Percentiles rank a stretch among this genome's conserved stretches.
Evolutionary conservation across 2,888 invertebrate genomes (phyloP).

Genomic region (Pristionchus mayeri): DNA sequence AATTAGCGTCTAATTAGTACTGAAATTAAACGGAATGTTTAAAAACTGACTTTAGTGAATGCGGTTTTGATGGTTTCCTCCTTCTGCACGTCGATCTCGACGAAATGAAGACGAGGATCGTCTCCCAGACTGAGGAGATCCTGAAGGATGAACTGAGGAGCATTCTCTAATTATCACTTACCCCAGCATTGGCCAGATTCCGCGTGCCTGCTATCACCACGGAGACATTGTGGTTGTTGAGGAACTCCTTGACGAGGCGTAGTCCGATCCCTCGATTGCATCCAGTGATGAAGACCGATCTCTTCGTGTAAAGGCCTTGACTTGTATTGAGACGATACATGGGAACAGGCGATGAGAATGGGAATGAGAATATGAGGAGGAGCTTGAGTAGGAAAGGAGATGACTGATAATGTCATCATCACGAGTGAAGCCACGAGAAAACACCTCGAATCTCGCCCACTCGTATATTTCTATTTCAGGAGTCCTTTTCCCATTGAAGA

Average conservation of each 20-base stretch:
- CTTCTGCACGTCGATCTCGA: conserved; percentile 34
- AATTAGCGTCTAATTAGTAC: too few relatives aligned
- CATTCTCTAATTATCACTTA: neutral
- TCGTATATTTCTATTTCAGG: neutral
- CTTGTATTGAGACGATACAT: neutral
- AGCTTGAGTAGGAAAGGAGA: neutral
- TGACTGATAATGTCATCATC: conserved; percentile 31
- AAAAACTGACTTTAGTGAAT: neutral
- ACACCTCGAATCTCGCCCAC: too few relatives aligned
- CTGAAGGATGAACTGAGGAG: neutral
- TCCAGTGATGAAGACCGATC: neutral
- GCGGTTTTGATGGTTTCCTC: conserved; percentile 9
- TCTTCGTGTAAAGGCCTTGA: neutral
- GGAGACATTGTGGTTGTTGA: neutral
- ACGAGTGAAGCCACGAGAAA: neutral
- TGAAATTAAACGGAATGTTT: neutral
- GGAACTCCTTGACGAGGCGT: conserved; percentile 12
- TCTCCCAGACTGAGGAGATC: neutral
- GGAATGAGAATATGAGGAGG: neutral
- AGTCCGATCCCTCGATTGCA: conserved; percentile 15
- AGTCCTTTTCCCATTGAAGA: neutral
- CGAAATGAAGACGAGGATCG: conserved; percentile 12
- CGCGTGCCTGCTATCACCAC: neutral
- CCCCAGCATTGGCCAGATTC: neutral
- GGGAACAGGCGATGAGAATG: neutral